A percentile compares a stretch with the other conserved stretches of the same genome.
Evolutionary conservation across 2,113 vertebrate genomes (phyloP).

Genomic region (Laticauda colubrina): DNA sequence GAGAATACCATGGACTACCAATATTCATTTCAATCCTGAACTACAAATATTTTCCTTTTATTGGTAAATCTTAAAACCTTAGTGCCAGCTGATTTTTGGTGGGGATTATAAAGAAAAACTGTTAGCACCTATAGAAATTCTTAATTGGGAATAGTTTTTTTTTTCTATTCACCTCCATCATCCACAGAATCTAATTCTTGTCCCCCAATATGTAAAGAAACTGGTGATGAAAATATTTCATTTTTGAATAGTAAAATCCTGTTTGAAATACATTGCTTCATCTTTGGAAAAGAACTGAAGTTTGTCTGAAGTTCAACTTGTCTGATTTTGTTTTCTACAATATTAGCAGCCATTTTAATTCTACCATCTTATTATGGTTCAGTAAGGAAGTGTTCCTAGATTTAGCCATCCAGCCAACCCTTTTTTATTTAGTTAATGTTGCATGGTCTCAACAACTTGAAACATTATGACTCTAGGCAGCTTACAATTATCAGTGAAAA

Average conservation of each 20-base stretch:
- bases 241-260: not conserved
- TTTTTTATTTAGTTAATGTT: not conserved
- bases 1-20: not conserved
- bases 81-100: not conserved
- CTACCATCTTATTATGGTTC: not conserved
- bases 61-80: not conserved
- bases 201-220: not conserved
- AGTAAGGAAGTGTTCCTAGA: not conserved
- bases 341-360: not conserved
- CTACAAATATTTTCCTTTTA: not conserved
- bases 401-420: not conserved
- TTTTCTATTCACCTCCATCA: not conserved
- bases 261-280: not conserved
- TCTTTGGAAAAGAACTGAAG: too few relatives aligned
- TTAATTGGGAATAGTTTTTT: not conserved
- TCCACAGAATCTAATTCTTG: not conserved
- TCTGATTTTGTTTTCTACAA: not conserved
- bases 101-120: not conserved
- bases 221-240: not conserved
- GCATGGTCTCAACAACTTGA: not conserved
- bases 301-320: not conserved
- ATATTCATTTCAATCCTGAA: not conserved
- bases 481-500: too few relatives aligned
- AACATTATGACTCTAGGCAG: not conserved
- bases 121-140: not conserved